Evolutionary conservation across 2,888 invertebrate species (phyloP).

Genomic region (Protonemura montana): DNA sequence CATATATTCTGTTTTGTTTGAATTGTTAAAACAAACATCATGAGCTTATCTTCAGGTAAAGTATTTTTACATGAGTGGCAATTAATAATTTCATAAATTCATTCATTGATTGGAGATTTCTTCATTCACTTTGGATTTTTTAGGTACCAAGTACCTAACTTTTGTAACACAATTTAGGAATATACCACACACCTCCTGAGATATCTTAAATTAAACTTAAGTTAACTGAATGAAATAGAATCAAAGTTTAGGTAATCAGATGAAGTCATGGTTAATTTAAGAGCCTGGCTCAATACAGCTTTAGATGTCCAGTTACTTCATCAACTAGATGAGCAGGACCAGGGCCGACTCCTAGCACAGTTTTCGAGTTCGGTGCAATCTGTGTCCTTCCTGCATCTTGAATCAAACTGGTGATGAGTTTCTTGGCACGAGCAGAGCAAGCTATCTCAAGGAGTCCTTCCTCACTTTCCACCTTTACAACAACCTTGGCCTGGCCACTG

Average conservation of each 20-base stretch:
- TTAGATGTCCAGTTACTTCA: constrained; percentile 86
- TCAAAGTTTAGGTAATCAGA: background rate
- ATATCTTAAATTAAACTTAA: no score
- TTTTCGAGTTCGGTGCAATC: constrained; percentile 85
- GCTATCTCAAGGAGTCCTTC: constrained; percentile 74
- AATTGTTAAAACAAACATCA: no score
- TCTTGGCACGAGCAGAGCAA: constrained; percentile 71
- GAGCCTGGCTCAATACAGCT: constrained; percentile 70
- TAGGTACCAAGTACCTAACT: no score
- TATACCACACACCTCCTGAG: no score
- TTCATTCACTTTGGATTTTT: no score
- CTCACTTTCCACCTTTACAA: constrained; percentile 82
- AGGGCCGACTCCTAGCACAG: constrained; percentile 94
- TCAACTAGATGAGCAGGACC: constrained; percentile 80
- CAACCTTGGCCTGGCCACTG: constrained; percentile 87
- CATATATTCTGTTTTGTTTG: constrained; percentile 1
- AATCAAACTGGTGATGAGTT: constrained; percentile 78
- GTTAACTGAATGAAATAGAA: no score
- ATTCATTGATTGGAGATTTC: no score
- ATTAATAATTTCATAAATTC: no score
- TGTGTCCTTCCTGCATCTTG: constrained; percentile 94
- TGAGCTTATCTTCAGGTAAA: no score
- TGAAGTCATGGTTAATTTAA: no score
- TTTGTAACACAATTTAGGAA: no score
- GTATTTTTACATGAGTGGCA: no score